phyloP scores from a whole-genome alignment of 2,113 vertebrate species.

The cat (Felis catus) region DNA sequence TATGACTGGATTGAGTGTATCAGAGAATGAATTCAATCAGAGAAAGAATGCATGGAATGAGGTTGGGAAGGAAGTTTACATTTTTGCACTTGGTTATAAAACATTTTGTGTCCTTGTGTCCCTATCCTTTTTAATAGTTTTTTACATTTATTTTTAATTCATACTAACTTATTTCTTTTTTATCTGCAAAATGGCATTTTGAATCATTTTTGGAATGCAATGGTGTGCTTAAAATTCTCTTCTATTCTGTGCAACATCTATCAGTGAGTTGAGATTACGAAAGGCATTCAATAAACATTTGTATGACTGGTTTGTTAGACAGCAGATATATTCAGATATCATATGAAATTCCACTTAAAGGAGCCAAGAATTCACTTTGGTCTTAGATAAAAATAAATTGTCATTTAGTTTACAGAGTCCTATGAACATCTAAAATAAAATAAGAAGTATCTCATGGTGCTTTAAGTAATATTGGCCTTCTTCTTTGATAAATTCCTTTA shows the following conservation, averaged over 20 bases:
- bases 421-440: slow-evolving; percentile 37
- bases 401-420: slow-evolving; percentile 33
- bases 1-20: background rate
- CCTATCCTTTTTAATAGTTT: background rate
- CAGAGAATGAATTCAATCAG: background rate
- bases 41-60: background rate
- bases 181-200: background rate
- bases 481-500: background rate
- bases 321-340: slow-evolving; percentile 41
- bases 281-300: slow-evolving; percentile 43
- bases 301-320: background rate
- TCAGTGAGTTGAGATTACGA: slow-evolving; percentile 16
- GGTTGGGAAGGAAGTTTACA: background rate
- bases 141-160: background rate
- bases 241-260: background rate
- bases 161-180: background rate
- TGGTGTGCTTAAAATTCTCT: slow-evolving; percentile 23
- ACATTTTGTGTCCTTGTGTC: background rate
- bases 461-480: slow-evolving; percentile 3
- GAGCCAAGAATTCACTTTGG: slow-evolving; percentile 49
- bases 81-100: background rate
- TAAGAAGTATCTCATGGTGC: background rate
- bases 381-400: slow-evolving; percentile 18
- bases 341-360: slow-evolving; percentile 24
- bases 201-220: background rate